Evolutionary conservation across 1,140 invertebrate species (phyloP).

Genomic region (Heliconius hermathena): DNA sequence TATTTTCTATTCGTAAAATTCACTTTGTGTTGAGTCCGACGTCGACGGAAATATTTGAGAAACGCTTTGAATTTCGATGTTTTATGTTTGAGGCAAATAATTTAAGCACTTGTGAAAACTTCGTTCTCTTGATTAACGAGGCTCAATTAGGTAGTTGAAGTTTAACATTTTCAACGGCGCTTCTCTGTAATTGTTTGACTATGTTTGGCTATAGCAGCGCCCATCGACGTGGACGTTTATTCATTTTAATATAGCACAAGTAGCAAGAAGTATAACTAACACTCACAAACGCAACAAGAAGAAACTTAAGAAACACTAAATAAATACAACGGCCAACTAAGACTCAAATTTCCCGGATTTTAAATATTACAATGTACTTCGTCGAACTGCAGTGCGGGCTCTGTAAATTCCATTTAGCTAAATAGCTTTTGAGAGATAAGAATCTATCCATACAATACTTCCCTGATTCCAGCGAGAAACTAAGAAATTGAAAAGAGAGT

Average conservation of each 20-base stretch:
- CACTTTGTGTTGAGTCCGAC: conserved; percentile 64
- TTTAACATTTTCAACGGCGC: conserved; percentile 70
- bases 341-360: conserved; percentile 77
- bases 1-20: conserved; percentile 73
- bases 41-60: conserved; percentile 68
- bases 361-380: conserved; percentile 81
- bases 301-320: conserved; percentile 59
- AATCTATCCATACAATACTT: conserved; percentile 81
- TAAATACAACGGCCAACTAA: conserved; percentile 69
- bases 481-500: conserved; percentile 82
- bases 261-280: neutral
- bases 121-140: conserved; percentile 75
- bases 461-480: conserved; percentile 74
- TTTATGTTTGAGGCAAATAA: conserved; percentile 78
- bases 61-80: conserved; percentile 76
- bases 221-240: neutral
- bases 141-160: conserved; percentile 75
- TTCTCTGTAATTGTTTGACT: conserved; percentile 64
- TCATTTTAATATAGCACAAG: conserved; percentile 1
- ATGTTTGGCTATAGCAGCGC: conserved; percentile 30
- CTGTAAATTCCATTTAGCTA: conserved; percentile 82
- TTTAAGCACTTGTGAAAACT: conserved; percentile 79
- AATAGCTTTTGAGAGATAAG: conserved; percentile 81
- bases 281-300: conserved; percentile 15
- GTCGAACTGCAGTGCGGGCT: conserved; percentile 80